Evolutionary conservation across 2,888 invertebrate genomes (phyloP).

Genomic region (Stenoptilia bipunctidactyla): DNA sequence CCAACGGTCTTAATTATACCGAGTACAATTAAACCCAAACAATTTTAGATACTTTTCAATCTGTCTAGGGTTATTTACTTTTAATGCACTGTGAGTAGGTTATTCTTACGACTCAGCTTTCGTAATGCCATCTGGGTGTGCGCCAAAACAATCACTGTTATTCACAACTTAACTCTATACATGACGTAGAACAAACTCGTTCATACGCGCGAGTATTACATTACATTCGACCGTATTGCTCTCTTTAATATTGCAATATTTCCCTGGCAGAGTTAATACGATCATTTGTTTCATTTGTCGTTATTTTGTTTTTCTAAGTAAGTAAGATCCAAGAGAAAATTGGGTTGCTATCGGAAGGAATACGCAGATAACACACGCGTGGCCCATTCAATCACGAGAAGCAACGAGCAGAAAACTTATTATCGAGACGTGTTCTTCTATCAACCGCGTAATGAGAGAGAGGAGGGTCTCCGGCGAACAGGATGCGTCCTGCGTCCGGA

Average conservation of each 20-base stretch:
- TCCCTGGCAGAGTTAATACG: neutral
- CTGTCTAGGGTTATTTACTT: neutral
- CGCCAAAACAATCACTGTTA: slow-evolving; percentile 68
- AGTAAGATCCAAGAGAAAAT: slow-evolving; percentile 42
- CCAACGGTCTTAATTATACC: no score
- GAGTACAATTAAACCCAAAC: slow-evolving; percentile 3
- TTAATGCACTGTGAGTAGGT: neutral
- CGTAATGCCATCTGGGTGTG: slow-evolving; percentile 56
- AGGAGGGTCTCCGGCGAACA: slow-evolving; percentile 5
- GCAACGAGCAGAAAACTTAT: slow-evolving; percentile 61
- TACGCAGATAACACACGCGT: slow-evolving; percentile 62
- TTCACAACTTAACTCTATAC: slow-evolving; percentile 46
- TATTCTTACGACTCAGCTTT: slow-evolving; percentile 12
- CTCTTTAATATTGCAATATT: neutral
- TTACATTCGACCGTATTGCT: neutral
- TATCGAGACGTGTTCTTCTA: slow-evolving; percentile 52
- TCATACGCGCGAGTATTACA: neutral
- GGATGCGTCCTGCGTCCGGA: slow-evolving; percentile 16
- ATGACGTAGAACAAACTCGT: slow-evolving; percentile 10
- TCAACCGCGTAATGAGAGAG: slow-evolving; percentile 44
- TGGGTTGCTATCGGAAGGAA: slow-evolving; percentile 45
- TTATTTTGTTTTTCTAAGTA: no score
- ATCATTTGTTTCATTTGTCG: neutral
- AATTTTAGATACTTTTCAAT: neutral
- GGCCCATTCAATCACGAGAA: slow-evolving; percentile 60